Conservation (phyloP, 2,113 vertebrate species). For the Crotalus helleri region DNA sequence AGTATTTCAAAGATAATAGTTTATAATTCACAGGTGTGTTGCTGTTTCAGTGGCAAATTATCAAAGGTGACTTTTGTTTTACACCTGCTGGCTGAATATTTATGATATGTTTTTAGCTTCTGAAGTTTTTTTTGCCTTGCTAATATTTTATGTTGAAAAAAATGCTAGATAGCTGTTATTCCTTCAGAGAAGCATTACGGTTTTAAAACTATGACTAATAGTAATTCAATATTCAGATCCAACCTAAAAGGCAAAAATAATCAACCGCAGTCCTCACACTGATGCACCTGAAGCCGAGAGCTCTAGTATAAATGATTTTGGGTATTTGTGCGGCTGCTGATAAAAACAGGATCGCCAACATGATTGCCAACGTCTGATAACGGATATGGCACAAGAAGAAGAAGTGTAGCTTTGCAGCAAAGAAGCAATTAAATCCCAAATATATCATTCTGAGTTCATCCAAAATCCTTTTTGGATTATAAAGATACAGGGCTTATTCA, state of each 20-base stretch:
- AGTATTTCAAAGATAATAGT: neutral
- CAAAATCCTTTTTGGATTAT: neutral
- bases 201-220: neutral
- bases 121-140: neutral
- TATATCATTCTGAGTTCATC: neutral
- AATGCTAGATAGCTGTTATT: neutral
- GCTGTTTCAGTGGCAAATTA: neutral
- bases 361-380: too few species aligned
- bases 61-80: neutral
- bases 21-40: neutral
- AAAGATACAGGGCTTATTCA: neutral
- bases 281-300: neutral
- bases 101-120: neutral
- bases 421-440: neutral
- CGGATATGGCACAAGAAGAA: too few species aligned
- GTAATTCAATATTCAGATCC: neutral
- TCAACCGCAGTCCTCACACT: neutral
- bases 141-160: neutral
- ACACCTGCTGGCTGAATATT: neutral
- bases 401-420: neutral
- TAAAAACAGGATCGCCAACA: too few species aligned
- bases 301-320: neutral
- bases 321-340: too few species aligned
- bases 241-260: neutral
- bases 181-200: neutral